Evolutionary conservation across 2,113 vertebrate species (phyloP).

Genomic region (Misgurnus mizolepis): DNA sequence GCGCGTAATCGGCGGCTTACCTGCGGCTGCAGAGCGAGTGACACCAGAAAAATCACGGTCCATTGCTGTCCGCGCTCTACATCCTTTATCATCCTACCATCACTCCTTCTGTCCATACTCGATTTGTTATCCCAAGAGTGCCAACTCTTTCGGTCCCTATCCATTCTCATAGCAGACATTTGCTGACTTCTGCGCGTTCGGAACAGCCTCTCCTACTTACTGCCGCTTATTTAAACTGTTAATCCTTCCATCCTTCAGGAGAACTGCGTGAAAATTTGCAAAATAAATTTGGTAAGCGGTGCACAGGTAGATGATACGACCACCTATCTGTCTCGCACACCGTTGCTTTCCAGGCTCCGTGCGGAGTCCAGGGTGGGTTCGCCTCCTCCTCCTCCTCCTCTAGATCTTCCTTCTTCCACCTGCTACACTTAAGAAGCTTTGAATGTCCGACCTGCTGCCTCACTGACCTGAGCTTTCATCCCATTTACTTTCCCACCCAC

Average conservation of each 20-base stretch:
- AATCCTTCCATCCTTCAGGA: constrained; percentile 18
- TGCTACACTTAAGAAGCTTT: constrained; percentile 77
- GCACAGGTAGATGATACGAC: constrained; percentile 32
- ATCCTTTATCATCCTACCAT: constrained; percentile 45
- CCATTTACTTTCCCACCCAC: constrained; percentile 65
- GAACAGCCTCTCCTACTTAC: constrained; percentile 15
- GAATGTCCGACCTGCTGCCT: constrained; percentile 70
- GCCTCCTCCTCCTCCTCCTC: constrained; percentile 41
- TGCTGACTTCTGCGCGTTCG: constrained; percentile 25
- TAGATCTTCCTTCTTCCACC: constrained; percentile 59
- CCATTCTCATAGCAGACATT: constrained; percentile 38
- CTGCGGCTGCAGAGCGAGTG: constrained; percentile 71
- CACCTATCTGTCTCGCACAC: constrained; percentile 10
- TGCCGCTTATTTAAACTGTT: constrained; percentile 16
- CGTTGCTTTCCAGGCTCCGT: constrained; percentile 18
- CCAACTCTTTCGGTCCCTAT: constrained; percentile 30
- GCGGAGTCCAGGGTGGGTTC: constrained; percentile 52
- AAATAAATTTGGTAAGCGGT: not conserved
- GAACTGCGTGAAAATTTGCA: not conserved
- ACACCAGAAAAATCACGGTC: constrained; percentile 66
- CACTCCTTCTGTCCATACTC: constrained; percentile 11
- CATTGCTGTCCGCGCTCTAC: constrained; percentile 62
- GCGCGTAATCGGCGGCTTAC: constrained; percentile 74
- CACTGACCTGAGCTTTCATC: constrained; percentile 75
- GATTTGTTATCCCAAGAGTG: constrained; percentile 4